phyloP scores from a whole-genome alignment of 2,113 vertebrate species.

The Albula goreensis region DNA sequence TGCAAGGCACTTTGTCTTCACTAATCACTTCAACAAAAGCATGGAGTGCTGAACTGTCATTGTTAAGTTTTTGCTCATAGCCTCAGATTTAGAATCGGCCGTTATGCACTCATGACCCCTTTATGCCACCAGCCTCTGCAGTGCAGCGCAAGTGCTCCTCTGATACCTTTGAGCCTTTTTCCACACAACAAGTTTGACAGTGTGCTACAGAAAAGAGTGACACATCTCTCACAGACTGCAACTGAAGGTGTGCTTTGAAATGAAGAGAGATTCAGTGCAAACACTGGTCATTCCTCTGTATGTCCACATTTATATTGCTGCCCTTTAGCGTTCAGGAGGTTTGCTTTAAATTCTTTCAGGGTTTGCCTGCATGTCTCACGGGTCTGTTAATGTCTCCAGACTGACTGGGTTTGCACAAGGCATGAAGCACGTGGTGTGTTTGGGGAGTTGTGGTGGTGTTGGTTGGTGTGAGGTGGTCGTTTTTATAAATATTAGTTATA shows the following conservation, averaged over 20 bases:
- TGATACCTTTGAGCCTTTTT: too few relatives aligned
- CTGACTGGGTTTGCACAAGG: background rate
- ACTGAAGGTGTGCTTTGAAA: background rate
- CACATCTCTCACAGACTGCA: too few relatives aligned
- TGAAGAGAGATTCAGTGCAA: background rate
- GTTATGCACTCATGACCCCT: too few relatives aligned
- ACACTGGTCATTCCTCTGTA: background rate
- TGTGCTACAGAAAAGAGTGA: too few relatives aligned
- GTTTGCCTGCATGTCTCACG: background rate
- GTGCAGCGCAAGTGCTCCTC: too few relatives aligned
- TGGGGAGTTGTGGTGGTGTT: background rate
- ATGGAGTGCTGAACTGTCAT: too few relatives aligned
- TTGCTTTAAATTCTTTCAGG: background rate
- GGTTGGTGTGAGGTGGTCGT: background rate
- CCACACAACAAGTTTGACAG: too few relatives aligned
- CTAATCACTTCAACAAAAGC: too few relatives aligned
- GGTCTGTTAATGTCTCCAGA: background rate
- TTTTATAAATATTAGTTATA: background rate
- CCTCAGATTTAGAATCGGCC: too few relatives aligned
- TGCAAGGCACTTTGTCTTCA: background rate
- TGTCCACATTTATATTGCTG: background rate
- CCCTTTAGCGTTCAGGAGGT: background rate
- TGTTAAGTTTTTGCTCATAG: too few relatives aligned
- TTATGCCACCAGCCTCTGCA: too few relatives aligned
- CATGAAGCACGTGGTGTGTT: background rate